Evolutionary conservation across 2,888 invertebrate species (phyloP).

Genomic region (Iselma pallidipennis): DNA sequence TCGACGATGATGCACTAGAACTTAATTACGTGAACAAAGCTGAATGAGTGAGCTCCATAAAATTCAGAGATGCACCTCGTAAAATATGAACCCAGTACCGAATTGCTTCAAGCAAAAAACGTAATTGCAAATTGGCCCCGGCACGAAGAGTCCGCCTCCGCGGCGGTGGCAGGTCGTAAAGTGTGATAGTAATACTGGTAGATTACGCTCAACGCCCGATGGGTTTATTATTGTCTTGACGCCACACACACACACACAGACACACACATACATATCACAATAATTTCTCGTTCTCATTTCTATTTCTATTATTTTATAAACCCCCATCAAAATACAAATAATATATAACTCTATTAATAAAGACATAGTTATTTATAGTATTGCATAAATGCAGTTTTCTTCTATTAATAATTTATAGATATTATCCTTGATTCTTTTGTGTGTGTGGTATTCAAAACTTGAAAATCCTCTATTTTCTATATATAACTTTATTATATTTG

Average conservation of each 20-base stretch:
- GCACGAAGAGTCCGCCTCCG: conserved; percentile 23
- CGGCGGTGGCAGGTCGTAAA: conserved; percentile 44
- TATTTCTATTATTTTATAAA: not conserved
- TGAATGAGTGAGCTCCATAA: conserved; percentile 44
- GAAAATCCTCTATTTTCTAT: not conserved
- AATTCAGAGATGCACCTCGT: conserved; percentile 48
- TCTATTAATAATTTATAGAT: not conserved
- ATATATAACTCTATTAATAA: not conserved
- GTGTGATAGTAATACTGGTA: conserved; percentile 40
- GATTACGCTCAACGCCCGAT: conserved; percentile 40
- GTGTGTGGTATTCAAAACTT: not conserved
- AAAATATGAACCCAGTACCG: conserved; percentile 47
- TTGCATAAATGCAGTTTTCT: not conserved
- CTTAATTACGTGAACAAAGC: conserved; percentile 48
- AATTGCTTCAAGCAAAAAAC: conserved; percentile 42
- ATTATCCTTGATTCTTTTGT: not conserved
- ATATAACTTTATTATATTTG: not conserved
- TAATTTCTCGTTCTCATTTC: too few species aligned
- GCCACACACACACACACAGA: conserved; percentile 15
- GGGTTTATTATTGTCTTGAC: conserved; percentile 41
- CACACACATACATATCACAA: not conserved
- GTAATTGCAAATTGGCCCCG: conserved; percentile 49
- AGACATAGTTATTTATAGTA: not conserved
- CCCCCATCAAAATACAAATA: not conserved
- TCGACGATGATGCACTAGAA: conserved; percentile 26